phyloP scores from a whole-genome alignment of 2,888 invertebrate species.

The Ophioninae sp. region DNA sequence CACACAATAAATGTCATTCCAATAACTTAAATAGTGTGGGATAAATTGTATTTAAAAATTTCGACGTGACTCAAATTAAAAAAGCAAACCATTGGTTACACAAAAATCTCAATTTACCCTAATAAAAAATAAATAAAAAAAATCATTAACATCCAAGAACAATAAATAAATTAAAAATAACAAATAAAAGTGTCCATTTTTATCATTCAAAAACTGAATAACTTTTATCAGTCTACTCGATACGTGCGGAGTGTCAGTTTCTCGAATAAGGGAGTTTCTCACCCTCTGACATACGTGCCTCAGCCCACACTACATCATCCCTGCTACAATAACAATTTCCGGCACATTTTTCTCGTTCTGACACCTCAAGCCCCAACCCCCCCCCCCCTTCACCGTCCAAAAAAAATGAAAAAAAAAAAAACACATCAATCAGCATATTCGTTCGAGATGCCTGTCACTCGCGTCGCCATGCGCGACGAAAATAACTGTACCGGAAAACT shows the following conservation, averaged over 20 bases:
- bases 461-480: conserved; percentile 1
- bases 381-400: no score
- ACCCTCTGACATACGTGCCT: conserved; percentile 26
- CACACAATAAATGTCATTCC: no score
- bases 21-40: no score
- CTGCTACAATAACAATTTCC: neutral
- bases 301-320: neutral
- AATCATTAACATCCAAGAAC: no score
- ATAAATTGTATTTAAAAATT: neutral
- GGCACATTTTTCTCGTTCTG: conserved; percentile 11
- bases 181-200: neutral
- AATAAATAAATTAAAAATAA: neutral
- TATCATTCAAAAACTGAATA: neutral
- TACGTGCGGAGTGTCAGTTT: conserved; percentile 16
- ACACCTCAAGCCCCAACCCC: neutral
- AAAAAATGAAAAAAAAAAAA: conserved; percentile 19
- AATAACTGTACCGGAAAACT: conserved; percentile 11
- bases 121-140: no score
- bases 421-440: conserved; percentile 64
- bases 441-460: conserved; percentile 30
- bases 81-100: neutral
- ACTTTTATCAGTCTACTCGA: conserved; percentile 10
- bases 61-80: no score
- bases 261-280: conserved; percentile 55
- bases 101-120: neutral